These are phyloP conservation scores for Centropristis striata DNA, from an alignment of 2,113 vertebrate genomes.

Conservation along the genomic window DNA sequence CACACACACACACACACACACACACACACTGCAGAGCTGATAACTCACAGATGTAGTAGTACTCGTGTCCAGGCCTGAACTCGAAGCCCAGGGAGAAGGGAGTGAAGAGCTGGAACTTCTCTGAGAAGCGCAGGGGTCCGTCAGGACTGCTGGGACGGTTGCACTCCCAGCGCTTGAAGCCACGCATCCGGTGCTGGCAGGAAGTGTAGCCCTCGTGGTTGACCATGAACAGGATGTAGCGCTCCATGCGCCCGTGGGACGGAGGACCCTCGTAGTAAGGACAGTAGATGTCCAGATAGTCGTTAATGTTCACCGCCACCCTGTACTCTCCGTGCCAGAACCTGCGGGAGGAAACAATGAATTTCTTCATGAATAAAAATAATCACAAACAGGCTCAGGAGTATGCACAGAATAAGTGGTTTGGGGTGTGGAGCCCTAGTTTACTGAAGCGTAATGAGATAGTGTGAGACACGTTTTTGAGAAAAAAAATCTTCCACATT, in stretches of 20 bases:
- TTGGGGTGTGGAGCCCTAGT: not conserved
- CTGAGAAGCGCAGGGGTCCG: conserved; percentile 95
- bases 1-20: conserved; percentile 7
- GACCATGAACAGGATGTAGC: conserved; percentile 97
- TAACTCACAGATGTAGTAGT: conserved; percentile 97
- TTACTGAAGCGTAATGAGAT: conserved; percentile 30
- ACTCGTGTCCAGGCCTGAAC: conserved; percentile 96
- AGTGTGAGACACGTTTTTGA: not conserved
- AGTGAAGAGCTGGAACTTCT: conserved; percentile 99
- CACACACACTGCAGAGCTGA: conserved; percentile 26
- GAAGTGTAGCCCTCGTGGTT: conserved; percentile 92
- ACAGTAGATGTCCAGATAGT: conserved; percentile 98
- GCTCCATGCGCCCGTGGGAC: conserved; percentile 92
- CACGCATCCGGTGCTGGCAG: conserved; percentile 94
- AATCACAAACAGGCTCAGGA: not conserved
- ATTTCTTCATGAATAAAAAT: conserved; percentile 18
- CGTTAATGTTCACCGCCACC: conserved; percentile 96
- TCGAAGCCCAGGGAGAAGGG: conserved; percentile 98
- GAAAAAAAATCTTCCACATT: conserved; percentile 8
- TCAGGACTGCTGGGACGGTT: conserved; percentile 93
- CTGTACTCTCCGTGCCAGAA: conserved; percentile 94
- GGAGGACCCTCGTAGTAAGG: conserved; percentile 93
- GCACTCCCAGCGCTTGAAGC: conserved; percentile 98
- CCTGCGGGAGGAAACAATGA: conserved; percentile 76
- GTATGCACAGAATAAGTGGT: conserved; percentile 9